Evolutionary conservation across 2,797 vertebrate species (phyloP).

Genomic region (Basileuterus tristriatus): DNA sequence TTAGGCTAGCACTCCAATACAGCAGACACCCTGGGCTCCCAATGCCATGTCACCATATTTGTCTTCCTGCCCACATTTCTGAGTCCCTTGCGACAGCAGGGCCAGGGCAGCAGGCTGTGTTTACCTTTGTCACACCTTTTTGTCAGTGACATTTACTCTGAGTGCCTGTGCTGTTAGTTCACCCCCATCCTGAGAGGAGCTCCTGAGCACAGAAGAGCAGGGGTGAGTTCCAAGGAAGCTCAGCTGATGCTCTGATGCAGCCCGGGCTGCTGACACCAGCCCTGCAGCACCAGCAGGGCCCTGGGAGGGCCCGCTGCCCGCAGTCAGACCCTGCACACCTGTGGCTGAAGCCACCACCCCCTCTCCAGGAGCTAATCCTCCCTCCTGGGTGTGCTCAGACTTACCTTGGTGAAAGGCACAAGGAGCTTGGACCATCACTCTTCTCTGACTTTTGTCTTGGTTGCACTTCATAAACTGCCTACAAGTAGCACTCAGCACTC

Average conservation of each 20-base stretch:
- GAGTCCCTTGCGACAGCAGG: background rate
- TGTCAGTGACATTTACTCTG: background rate
- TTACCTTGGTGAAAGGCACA: background rate
- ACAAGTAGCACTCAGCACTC: too few relatives aligned
- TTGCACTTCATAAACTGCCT: background rate
- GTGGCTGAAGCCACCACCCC: background rate
- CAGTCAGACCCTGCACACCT: background rate
- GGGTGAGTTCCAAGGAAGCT: background rate
- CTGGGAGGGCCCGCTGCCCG: background rate
- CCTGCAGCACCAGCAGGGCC: rapidly evolving
- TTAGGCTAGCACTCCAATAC: rapidly evolving
- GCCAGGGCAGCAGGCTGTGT: background rate
- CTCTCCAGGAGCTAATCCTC: background rate
- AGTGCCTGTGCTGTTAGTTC: background rate
- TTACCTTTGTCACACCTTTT: background rate
- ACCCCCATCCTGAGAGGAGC: background rate
- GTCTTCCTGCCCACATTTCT: background rate
- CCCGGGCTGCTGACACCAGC: background rate
- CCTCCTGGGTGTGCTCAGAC: background rate
- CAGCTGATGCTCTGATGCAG: background rate
- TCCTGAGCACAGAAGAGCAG: background rate
- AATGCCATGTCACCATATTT: background rate
- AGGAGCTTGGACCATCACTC: background rate
- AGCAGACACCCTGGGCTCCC: background rate
- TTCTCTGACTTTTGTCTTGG: background rate